Percentiles rank a stretch among this genome's conserved stretches.
Conservation (phyloP, 1,140 invertebrate species). For the Neelides sp. region DNA sequence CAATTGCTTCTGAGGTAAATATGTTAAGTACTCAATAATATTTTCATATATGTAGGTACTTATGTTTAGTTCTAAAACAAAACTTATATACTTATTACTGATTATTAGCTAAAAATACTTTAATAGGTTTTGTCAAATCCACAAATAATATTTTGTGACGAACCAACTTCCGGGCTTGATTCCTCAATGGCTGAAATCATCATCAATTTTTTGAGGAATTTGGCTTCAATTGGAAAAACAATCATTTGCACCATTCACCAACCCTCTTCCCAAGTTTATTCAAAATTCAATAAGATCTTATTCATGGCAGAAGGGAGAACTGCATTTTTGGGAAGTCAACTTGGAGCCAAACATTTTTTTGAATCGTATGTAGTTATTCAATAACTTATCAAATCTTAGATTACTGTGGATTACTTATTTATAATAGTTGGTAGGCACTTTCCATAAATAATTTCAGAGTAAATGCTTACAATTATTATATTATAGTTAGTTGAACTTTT, state of each 20-base stretch:
- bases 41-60: no score
- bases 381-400: not conserved
- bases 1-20: no score
- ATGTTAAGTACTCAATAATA: no score
- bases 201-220: slow-evolving; percentile 65
- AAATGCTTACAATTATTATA: no score
- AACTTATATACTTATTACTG: no score
- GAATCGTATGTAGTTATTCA: slow-evolving; percentile 45
- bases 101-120: no score
- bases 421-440: no score
- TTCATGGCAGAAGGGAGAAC: slow-evolving; percentile 86
- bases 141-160: slow-evolving; percentile 63
- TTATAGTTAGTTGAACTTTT: no score
- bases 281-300: slow-evolving; percentile 79
- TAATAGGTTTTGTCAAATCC: slow-evolving; percentile 60
- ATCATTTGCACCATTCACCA: slow-evolving; percentile 92
- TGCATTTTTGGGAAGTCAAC: slow-evolving; percentile 66
- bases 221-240: slow-evolving; percentile 73
- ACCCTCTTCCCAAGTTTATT: slow-evolving; percentile 82
- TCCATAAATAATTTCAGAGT: no score
- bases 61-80: no score
- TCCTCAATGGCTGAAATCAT: slow-evolving; percentile 86
- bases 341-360: slow-evolving; percentile 70
- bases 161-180: slow-evolving; percentile 76
- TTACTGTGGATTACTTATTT: no score